Evolutionary conservation across 2,888 invertebrate species (phyloP), one percentile per base, ranked within the genome.

Genomic region (Netelia melanura): DNA sequence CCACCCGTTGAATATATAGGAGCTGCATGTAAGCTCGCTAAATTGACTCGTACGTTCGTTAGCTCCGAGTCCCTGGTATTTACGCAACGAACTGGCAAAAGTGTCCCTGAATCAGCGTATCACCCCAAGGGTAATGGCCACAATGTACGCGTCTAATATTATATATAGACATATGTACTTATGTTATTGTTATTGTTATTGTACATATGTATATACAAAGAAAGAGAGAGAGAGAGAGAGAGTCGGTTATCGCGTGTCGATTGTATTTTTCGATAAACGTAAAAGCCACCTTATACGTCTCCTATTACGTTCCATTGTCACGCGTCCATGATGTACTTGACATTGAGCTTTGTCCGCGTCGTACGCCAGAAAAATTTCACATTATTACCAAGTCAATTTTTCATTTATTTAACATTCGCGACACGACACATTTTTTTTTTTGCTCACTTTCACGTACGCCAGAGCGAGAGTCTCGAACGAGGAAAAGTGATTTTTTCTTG

Each of bases 81-180:
- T 43, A 56, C 43, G 54, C 64, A 62, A 65, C 38, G 30, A 54
- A 30, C 25, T 64, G 17, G 54, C 30, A 25, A 30, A 62, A 70
- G 30, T 54, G 83, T 48, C 80, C 80, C 83, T 84, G 80, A 76
- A 84, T 76, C 52, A 44, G 23, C 76, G 65, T 76, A 71, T 80
- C 76, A 67, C 52, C 75, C 78, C 79, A 80, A 83, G 62, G 79
- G 83, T 71, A 83, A 83, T 75, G 79, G 75, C 77, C 76, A 80
- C 75, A 44, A 76, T 14, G 38, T 64, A 64, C 58, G 61, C 52
- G 21, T 64, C 61, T 44, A 14, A 64, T 62, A 44, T 64, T 74
- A 61, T 43, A 72, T 54, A 71, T 64, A n/a, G 48, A 77, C 25
- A 72, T 67, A 38, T 38, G 38, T 38, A 5, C 38, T 38, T 38